Evolutionary conservation across 1,140 invertebrate genomes (phyloP).

Genomic region (Probaryconus sp.): DNA sequence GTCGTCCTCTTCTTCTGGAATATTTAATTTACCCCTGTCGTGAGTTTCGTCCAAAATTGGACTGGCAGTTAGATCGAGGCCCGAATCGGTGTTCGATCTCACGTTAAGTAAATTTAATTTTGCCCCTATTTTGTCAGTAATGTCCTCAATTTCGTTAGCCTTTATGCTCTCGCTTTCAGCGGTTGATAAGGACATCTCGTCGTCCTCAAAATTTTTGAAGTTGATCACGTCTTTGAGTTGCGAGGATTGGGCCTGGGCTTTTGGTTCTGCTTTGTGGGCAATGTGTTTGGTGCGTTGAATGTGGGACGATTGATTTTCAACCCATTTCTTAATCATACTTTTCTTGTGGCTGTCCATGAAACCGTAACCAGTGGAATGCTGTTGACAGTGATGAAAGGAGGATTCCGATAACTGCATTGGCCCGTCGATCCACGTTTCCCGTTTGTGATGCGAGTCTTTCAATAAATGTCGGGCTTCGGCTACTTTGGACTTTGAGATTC

Average conservation of each 20-base stretch:
- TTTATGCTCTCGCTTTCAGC: slow-evolving; percentile 73
- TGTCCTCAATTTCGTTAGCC: slow-evolving; percentile 72
- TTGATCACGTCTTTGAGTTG: slow-evolving; percentile 82
- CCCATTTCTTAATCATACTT: slow-evolving; percentile 95
- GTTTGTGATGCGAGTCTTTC: slow-evolving; percentile 87
- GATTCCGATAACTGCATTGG: slow-evolving; percentile 81
- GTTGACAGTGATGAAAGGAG: slow-evolving; percentile 73
- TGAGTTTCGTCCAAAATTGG: slow-evolving; percentile 69
- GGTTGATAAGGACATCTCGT: slow-evolving; percentile 71
- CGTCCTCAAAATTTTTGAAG: slow-evolving; percentile 80
- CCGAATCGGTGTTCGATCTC: slow-evolving; percentile 67
- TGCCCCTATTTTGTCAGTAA: slow-evolving; percentile 72
- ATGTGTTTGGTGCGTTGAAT: slow-evolving; percentile 78
- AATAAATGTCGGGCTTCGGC: slow-evolving; percentile 88
- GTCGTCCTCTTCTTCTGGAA: slow-evolving; percentile 80
- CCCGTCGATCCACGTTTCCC: slow-evolving; percentile 96
- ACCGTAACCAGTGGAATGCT: slow-evolving; percentile 82
- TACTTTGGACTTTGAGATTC: slow-evolving; percentile 89
- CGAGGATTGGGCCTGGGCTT: slow-evolving; percentile 63
- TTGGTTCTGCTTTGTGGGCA: slow-evolving; percentile 73
- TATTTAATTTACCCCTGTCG: slow-evolving; percentile 65
- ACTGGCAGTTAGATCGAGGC: slow-evolving; percentile 66
- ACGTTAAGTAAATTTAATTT: slow-evolving; percentile 73
- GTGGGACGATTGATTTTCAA: slow-evolving; percentile 92
- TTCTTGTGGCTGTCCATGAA: slow-evolving; percentile 95